A percentile compares a stretch with the other conserved stretches of the same genome.
These are phyloP conservation scores for Ypsolopha scabrella DNA, from an alignment of 2,888 invertebrate genomes.

Conservation along the genomic window DNA sequence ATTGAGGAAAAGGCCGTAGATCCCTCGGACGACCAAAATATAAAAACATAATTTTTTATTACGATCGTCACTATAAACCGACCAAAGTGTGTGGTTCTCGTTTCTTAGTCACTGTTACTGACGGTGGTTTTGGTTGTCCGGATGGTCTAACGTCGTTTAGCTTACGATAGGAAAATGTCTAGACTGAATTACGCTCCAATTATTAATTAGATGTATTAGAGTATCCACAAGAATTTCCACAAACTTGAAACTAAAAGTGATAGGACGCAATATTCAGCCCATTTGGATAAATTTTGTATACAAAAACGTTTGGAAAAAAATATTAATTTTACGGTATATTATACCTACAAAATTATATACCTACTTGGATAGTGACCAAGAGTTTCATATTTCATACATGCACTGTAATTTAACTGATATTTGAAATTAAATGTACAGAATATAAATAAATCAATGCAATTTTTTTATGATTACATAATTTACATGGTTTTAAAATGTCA, in stretches of 20 bases:
- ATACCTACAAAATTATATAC: not conserved
- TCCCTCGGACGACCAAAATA: not conserved
- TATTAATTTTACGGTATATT: not conserved
- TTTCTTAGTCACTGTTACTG: too few relatives aligned
- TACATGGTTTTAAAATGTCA: too few relatives aligned
- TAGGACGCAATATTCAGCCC: constrained; percentile 42
- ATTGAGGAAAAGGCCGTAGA: constrained; percentile 19
- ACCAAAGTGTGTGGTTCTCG: too few relatives aligned
- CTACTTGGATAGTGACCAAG: not conserved
- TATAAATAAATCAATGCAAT: not conserved
- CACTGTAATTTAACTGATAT: not conserved
- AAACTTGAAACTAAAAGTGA: constrained; percentile 29
- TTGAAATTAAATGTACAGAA: not conserved
- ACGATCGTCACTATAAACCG: too few relatives aligned
- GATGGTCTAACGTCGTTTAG: constrained; percentile 12
- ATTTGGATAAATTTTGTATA: constrained; percentile 42
- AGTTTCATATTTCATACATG: not conserved
- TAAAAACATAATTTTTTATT: not conserved
- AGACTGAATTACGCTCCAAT: constrained; percentile 64
- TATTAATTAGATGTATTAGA: constrained; percentile 35
- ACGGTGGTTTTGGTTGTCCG: too few relatives aligned
- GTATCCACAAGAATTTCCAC: constrained; percentile 50
- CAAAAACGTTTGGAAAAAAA: constrained; percentile 19
- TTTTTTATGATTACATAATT: not conserved
- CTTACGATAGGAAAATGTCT: constrained; percentile 55